Conservation (phyloP, 2,888 invertebrate genomes). For the Orthonychiurus folsomi region DNA sequence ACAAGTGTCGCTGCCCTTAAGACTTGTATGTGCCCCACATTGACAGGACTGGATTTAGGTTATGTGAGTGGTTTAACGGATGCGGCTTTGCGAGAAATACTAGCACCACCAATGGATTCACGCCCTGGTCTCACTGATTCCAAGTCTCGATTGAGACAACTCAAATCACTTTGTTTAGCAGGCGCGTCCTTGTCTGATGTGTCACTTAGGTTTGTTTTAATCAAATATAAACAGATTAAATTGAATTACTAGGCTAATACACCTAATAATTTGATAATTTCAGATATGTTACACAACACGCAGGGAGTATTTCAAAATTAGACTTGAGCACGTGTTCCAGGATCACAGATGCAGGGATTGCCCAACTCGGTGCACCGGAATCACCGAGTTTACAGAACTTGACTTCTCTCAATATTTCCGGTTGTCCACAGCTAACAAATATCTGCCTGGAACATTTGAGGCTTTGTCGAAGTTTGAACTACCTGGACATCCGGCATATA, state of each 20-base stretch:
- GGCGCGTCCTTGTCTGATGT: conserved; percentile 86
- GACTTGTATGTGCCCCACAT: conserved; percentile 69
- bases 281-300: conserved; percentile 62
- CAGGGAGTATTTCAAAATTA: conserved; percentile 63
- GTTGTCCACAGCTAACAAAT: conserved; percentile 73
- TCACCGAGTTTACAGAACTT: conserved; percentile 56
- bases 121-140: conserved; percentile 66
- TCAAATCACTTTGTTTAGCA: conserved; percentile 65
- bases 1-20: conserved; percentile 68
- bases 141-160: conserved; percentile 64
- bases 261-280: conserved; percentile 8
- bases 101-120: conserved; percentile 78
- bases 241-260: conserved; percentile 24
- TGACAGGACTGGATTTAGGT: conserved; percentile 69
- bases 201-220: conserved; percentile 55
- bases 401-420: conserved; percentile 66
- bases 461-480: conserved; percentile 41
- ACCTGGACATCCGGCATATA: conserved; percentile 45
- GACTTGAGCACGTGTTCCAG: conserved; percentile 79
- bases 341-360: conserved; percentile 81
- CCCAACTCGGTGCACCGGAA: conserved; percentile 68
- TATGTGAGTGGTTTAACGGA: conserved; percentile 80
- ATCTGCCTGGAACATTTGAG: conserved; percentile 62
- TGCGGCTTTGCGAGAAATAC: conserved; percentile 69
- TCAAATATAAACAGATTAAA: too few species aligned